Conservation (phyloP, 1,140 invertebrate genomes). For the Oncopeltus fasciatus region DNA sequence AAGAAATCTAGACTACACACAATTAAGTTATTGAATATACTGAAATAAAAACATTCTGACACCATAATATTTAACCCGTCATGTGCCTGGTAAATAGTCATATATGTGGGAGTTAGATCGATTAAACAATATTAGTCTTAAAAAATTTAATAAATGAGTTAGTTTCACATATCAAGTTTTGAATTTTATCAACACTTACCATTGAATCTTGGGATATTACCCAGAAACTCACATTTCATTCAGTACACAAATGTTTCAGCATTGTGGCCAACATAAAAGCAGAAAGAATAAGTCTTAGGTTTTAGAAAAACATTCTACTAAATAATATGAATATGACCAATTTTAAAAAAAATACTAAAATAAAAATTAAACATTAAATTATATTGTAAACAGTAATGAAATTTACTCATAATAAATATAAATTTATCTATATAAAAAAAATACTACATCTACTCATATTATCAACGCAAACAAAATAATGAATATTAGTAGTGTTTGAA, state of each 20-base stretch:
- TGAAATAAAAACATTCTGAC: neutral
- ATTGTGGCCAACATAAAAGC: neutral
- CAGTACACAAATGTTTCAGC: neutral
- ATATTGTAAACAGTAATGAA: no score
- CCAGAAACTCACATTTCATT: constrained; percentile 16
- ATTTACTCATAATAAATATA: no score
- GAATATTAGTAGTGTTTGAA: no score
- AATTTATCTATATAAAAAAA: no score
- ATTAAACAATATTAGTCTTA: neutral
- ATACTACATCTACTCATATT: no score
- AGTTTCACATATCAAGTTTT: neutral
- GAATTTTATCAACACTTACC: neutral
- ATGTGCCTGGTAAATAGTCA: neutral
- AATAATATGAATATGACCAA: no score
- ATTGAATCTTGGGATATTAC: constrained; percentile 23
- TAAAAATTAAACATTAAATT: no score
- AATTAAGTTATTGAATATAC: neutral
- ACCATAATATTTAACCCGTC: neutral
- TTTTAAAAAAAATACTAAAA: no score
- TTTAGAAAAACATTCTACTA: no score
- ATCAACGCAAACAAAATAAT: no score
- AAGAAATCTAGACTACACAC: neutral
- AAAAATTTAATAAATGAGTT: neutral
- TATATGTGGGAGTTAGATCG: neutral
- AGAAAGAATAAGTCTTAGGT: no score